Evolutionary conservation across 2,888 invertebrate species (phyloP).

Genomic region (Macaria notata): DNA sequence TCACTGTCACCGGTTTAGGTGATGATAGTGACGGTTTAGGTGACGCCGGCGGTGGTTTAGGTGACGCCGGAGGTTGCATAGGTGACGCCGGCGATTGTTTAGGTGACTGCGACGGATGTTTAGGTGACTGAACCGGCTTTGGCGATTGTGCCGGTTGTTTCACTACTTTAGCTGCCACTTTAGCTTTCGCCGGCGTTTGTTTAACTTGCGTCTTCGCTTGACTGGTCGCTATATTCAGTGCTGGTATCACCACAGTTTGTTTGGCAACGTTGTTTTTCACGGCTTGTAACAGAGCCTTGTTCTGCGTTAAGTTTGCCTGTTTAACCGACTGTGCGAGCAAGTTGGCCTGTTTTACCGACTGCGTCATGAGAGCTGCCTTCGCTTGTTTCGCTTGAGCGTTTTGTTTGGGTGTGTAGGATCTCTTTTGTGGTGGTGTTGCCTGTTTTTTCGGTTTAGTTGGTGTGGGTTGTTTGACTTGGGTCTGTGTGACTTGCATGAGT

Average conservation of each 20-base stretch:
- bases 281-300: constrained; percentile 33
- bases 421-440: constrained; percentile 33
- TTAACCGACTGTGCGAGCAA: constrained; percentile 51
- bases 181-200: constrained; percentile 10
- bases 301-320: constrained; percentile 39
- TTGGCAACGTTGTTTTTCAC: constrained; percentile 29
- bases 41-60: constrained; percentile 33
- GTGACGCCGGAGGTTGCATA: constrained; percentile 41
- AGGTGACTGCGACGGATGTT: constrained; percentile 16
- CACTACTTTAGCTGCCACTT: constrained; percentile 20
- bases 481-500: constrained; percentile 64
- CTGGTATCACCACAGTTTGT: constrained; percentile 33
- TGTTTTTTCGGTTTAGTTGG: constrained; percentile 48
- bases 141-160: constrained; percentile 27
- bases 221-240: constrained; percentile 33
- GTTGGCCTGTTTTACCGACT: constrained; percentile 57
- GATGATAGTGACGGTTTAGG: constrained; percentile 13
- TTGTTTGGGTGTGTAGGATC: constrained; percentile 32
- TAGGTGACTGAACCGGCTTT: constrained; percentile 16
- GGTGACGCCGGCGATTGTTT: constrained; percentile 43
- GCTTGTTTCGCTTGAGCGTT: constrained; percentile 33
- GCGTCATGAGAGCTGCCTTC: constrained; percentile 51
- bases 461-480: constrained; percentile 41
- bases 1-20: constrained; percentile 22
- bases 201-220: constrained; percentile 20